Conservation (phyloP, 2,888 invertebrate genomes). For the Pseudococcus viburni region DNA sequence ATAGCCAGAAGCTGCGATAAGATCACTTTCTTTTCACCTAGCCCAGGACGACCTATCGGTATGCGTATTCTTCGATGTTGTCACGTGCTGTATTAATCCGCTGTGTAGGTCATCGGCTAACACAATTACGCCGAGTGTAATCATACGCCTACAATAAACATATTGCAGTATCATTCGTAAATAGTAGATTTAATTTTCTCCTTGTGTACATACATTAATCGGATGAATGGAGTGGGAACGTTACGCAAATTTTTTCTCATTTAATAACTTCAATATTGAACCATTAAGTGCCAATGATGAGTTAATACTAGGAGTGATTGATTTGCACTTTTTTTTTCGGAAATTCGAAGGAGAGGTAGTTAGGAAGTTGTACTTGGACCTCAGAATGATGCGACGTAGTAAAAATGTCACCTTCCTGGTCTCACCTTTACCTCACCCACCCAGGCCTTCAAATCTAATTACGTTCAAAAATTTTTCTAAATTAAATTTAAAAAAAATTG, state of each 20-base stretch:
- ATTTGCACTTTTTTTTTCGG: too few relatives aligned
- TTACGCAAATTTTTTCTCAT: background rate
- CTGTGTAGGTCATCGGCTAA: constrained; percentile 20
- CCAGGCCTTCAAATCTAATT: too few relatives aligned
- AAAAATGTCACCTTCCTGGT: too few relatives aligned
- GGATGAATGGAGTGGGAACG: background rate
- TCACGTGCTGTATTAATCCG: constrained; percentile 28
- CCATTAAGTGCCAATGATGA: background rate
- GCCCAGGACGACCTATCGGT: constrained; percentile 16
- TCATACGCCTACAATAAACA: constrained; percentile 2
- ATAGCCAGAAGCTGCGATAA: constrained; percentile 40
- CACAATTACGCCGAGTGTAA: constrained; percentile 5
- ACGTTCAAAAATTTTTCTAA: too few relatives aligned
- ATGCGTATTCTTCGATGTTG: constrained; percentile 15
- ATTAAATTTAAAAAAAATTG: too few relatives aligned
- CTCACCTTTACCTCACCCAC: too few relatives aligned
- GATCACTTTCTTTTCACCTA: constrained; percentile 49
- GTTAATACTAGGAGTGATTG: background rate
- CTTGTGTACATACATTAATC: background rate
- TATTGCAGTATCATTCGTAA: background rate
- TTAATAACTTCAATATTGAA: background rate
- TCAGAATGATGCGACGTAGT: too few relatives aligned
- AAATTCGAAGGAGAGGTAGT: too few relatives aligned
- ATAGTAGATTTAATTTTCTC: background rate
- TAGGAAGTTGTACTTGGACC: too few relatives aligned